Base-by-base conservation (phyloP, 2,113 vertebrate species). In the Tragelaphus buxtoni region DNA sequence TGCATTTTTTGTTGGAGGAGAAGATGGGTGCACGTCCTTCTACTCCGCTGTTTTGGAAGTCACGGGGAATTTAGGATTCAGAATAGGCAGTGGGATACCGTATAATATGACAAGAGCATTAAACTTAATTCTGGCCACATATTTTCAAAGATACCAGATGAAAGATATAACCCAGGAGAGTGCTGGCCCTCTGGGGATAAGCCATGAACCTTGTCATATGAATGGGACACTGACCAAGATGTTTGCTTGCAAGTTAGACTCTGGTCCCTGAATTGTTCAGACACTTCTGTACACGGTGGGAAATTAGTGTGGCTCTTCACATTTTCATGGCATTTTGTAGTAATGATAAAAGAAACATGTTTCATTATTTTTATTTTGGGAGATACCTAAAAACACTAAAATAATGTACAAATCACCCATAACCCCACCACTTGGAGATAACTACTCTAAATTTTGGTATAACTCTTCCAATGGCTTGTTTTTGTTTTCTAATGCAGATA, bases 291-390 rank as follows among this genome's bases (percentile, higher is more conserved):
- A n/a, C 24, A 0, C 53, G 35, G 30, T 61, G 12, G 47, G 60
- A 91, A 55, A 17, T 61, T 81, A 39, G 96, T 47, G n/a, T 14
- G 30, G 61, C 20, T 56, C 12, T 42, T 93, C 79, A n/a, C 3
- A 60, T 86, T 80, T 47, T 63, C 58, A 60, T 63, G 35, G 35
- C 9, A n/a, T 63, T 92, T 83, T 49, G 39, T 14, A 32, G 30
- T 32, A 11, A 55, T 49, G 35, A 42, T 92, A 53, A 91, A 76
- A 85, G 60, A 95, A 77, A 72, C 56, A 55, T 13, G 16, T 61
- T 94, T 94, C 11, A 61, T 94, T 88, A 81, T 88, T 96, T 95
- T 93, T 83, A 45, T 88, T 85, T 91, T 86, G 35, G 63, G 83
- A 88, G n/a, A 88, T 55, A 45, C 4, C 61, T 22, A 14, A 80